Base-by-base conservation (phyloP, 2,888 invertebrate species). In the Oxycera nigricornis region DNA sequence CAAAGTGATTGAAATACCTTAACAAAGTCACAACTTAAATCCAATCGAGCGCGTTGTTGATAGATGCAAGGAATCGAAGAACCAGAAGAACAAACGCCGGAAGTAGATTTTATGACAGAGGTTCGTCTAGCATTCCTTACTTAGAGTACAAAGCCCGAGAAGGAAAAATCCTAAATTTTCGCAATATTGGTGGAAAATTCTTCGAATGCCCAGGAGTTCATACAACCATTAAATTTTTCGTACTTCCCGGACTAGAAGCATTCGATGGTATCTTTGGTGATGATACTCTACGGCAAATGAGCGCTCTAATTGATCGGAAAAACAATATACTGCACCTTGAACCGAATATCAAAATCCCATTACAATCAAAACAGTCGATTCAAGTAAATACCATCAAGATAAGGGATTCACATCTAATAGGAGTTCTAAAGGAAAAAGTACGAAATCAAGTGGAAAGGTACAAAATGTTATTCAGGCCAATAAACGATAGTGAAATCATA, bases 301-400 rank as follows among this genome's bases (percentile, higher is more conserved):
- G 73, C 7, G 76, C 77, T 11, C 57, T 78, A 4, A 76, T 75
- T 28, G 76, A 77, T n/a, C 52, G 75, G 30, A 76, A 76, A 72
- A 62, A 67, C 22, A 74, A 76, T 46, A 17, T 46, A 20, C n/a
- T 77, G n/a, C 70, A n/a, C 9, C 72, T 76, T 35, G 7, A 14
- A 17, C 73, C 70, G 26, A 73, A 72, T 52, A 35, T 62, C 3
- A 35, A 0, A 7, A 35, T 62, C 17, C 20, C 39, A 20, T 17
- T 62, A 28, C 31, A 62, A 4, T 55, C 31, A 41, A 72, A 72
- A 55, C 14, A 2, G 20, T 68, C 75, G 2, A n/a, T 20, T n/a
- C 70, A 75, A 20, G 68, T 75, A 14, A 73, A 73, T 55, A 73
- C 46, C 9, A 17, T 68, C 7, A 26, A 67, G 35, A 31, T 73